Evolutionary conservation across 2,888 invertebrate genomes (phyloP).

Genomic region (Hanleya hanleyi): DNA sequence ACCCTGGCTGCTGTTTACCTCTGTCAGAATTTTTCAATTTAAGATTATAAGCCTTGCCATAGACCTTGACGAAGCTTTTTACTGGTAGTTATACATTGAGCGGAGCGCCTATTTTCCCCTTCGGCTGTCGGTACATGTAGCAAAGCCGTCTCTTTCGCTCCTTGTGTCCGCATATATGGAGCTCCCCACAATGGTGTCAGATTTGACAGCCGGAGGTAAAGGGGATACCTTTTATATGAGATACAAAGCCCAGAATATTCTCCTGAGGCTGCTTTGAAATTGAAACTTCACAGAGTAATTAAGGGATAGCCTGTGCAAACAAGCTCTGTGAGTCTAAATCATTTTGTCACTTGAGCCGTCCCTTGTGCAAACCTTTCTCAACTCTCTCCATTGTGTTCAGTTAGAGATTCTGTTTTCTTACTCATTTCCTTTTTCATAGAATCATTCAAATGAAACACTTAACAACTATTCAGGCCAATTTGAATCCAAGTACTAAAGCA

Average conservation of each 20-base stretch:
- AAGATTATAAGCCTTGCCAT: not conserved
- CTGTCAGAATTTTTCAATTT: not conserved
- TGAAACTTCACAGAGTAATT: slow-evolving; percentile 7
- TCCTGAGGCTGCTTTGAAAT: not conserved
- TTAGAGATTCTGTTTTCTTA: not conserved
- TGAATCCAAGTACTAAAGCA: no score
- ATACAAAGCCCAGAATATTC: not conserved
- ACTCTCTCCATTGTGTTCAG: not conserved
- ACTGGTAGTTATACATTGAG: not conserved
- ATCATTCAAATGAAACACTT: no score
- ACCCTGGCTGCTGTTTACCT: not conserved
- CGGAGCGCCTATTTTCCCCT: not conserved
- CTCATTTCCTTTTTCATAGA: not conserved
- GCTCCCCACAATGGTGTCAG: slow-evolving; percentile 1
- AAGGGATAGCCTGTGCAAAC: slow-evolving; percentile 4
- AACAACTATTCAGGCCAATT: no score
- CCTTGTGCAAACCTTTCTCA: not conserved
- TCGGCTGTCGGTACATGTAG: not conserved
- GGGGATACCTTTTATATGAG: not conserved
- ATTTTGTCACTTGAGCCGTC: not conserved
- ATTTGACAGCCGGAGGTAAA: not conserved
- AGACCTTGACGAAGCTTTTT: not conserved
- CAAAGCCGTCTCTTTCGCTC: not conserved
- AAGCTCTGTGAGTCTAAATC: not conserved
- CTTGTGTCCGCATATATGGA: not conserved